Base-by-base conservation (phyloP, 2,888 invertebrate genomes). In the Acronicta leporina region DNA sequence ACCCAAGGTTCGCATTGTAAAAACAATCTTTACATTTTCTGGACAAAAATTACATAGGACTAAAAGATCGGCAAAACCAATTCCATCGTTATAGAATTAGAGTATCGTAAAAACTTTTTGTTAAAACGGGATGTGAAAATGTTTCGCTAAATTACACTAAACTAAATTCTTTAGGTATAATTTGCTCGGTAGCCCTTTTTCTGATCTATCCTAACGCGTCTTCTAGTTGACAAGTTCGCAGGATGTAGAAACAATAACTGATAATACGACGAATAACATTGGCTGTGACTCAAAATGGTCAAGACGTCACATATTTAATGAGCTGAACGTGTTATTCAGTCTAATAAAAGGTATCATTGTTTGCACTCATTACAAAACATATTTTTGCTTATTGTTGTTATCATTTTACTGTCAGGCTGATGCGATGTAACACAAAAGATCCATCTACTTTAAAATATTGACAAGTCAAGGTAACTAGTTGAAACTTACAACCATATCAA, bases 301-400 rank as follows among this genome's bases (percentile, higher is more conserved):
- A 82, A 75, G 70, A 59, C 72, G 68, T 56, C 60, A 66, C 82
- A 77, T 81, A 48, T 71, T 84, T 75, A n/a, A 85, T 74, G 81
- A 62, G 58, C 63, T 43, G 71, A 78, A 87, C 87, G 87, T 87
- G 86, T 74, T 65, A 56, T 67, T 65, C 57, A 41, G 50, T 44
- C 15, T 48, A 68, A 68, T 59, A 73, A 54, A 68, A 68, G 41
- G 11, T 43, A 40, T 55, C 54, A 49, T 65, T 71, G 54, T 70
- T 55, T 45, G 46, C 30, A 49, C 43, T 59, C 38, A 53, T 48
- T 60, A 44, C 40, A 49, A 63, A 65, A 70, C 60, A 61, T 58
- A 53, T 67, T 69, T 10, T 58, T 49, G 15, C 44, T 49, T 38
- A 61, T 55, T 66, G 69, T 67, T 62, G 42, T 59, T 57, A 65